These are phyloP conservation scores for Atopsyche davidsoni DNA, from an alignment of 1,140 invertebrate genomes.

Conservation along the genomic window DNA sequence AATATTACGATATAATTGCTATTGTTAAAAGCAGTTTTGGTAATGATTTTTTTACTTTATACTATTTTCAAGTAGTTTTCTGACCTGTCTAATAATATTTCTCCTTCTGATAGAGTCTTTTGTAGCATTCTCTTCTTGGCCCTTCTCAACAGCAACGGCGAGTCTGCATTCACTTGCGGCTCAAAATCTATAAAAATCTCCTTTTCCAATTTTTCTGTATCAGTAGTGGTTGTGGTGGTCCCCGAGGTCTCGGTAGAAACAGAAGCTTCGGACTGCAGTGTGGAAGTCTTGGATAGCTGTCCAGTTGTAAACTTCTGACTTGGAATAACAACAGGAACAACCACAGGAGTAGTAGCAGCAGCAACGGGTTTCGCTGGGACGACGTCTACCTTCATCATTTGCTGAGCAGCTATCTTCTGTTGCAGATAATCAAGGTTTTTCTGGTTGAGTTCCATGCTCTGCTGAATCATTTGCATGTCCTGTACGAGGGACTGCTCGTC, in stretches of 20 bases:
- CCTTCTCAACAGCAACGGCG: conserved; percentile 46
- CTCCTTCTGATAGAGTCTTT: conserved; percentile 75
- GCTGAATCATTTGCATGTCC: conserved; percentile 47
- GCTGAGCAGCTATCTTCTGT: conserved; percentile 48
- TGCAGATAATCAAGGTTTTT: conserved; percentile 47
- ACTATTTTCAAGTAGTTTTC: neutral
- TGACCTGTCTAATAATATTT: conserved; percentile 64
- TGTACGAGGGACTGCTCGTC: conserved; percentile 35
- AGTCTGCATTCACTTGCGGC: conserved; percentile 60
- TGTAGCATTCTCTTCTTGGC: conserved; percentile 57
- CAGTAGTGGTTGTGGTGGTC: conserved; percentile 42
- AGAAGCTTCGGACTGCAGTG: conserved; percentile 47
- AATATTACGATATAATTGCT: neutral
- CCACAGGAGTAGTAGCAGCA: neutral
- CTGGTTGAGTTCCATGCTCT: conserved; percentile 47
- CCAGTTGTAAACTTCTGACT: conserved; percentile 40
- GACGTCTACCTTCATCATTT: conserved; percentile 42
- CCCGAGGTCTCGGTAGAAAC: conserved; percentile 46
- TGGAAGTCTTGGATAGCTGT: conserved; percentile 46
- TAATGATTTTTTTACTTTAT: neutral
- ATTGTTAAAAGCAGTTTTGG: neutral
- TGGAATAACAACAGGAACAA: conserved; percentile 1
- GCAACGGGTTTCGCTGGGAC: conserved; percentile 21
- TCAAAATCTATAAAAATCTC: conserved; percentile 86
- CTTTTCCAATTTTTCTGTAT: conserved; percentile 60